Conservation (phyloP, 2,113 vertebrate genomes). For the Neodontobutis hainanensis region DNA sequence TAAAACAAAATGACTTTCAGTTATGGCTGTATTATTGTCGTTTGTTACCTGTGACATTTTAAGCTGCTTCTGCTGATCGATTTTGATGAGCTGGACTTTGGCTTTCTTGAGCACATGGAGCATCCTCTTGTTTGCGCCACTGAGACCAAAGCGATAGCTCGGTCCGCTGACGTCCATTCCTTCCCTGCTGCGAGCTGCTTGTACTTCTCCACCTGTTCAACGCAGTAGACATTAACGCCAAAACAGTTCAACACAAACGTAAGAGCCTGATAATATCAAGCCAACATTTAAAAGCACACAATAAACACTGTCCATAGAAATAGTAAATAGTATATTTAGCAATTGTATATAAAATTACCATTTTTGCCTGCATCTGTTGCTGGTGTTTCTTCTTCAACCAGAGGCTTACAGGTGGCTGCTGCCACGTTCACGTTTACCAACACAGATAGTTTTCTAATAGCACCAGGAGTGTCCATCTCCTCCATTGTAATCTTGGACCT, state of each 20-base stretch:
- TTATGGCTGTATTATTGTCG: too few relatives aligned
- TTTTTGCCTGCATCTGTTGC: conserved; percentile 20
- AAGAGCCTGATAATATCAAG: too few relatives aligned
- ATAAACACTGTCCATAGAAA: too few relatives aligned
- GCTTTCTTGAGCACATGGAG: conserved; percentile 89
- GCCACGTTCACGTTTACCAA: conserved; percentile 34
- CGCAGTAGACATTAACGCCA: neutral
- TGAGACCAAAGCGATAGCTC: conserved; percentile 73
- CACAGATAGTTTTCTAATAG: conserved; percentile 78
- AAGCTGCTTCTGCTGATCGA: conserved; percentile 89
- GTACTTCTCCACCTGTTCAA: conserved; percentile 25
- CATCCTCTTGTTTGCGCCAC: conserved; percentile 87
- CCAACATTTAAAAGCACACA: too few relatives aligned
- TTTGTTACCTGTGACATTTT: conserved; percentile 76
- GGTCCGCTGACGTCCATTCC: conserved; percentile 47
- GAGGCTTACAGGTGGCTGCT: neutral
- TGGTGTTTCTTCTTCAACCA: neutral
- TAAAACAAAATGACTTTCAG: too few relatives aligned
- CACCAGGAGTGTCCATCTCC: conserved; percentile 77
- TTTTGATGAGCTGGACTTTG: conserved; percentile 91
- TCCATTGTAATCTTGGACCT: conserved; percentile 77
- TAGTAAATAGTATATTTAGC: neutral
- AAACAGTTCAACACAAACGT: neutral
- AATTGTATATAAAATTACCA: conserved; percentile 21
- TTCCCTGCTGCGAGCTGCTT: conserved; percentile 19